These are phyloP conservation scores for Pandemis corylana DNA, from an alignment of 2,888 invertebrate genomes.

Conservation along the genomic window DNA sequence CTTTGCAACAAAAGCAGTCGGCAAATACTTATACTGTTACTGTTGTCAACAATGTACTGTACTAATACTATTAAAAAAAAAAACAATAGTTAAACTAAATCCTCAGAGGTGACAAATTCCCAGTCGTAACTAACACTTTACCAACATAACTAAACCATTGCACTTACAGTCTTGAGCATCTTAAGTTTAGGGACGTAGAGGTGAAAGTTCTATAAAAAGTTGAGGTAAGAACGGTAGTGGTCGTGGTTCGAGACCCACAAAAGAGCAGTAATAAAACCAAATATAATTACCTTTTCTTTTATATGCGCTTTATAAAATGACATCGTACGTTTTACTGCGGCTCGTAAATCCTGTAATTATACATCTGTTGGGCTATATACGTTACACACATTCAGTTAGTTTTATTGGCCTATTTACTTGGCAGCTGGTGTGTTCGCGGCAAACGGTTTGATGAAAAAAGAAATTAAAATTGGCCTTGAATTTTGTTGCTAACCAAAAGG, in stretches of 20 bases:
- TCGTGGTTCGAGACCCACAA: not conserved
- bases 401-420: constrained; percentile 19
- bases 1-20: not conserved
- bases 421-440: constrained; percentile 1
- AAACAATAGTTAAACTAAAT: constrained; percentile 22
- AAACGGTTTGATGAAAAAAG: not conserved
- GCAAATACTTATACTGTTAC: constrained; percentile 15
- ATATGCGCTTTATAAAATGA: constrained; percentile 37
- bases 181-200: not conserved
- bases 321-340: constrained; percentile 22
- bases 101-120: constrained; percentile 36
- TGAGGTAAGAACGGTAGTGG: not conserved
- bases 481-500: not conserved
- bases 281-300: constrained; percentile 41
- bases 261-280: constrained; percentile 29
- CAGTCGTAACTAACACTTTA: constrained; percentile 23
- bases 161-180: not conserved
- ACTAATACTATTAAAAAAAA: constrained; percentile 23
- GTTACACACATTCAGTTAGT: constrained; percentile 9
- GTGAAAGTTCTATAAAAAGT: not conserved
- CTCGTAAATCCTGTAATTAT: constrained; percentile 33
- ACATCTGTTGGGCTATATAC: constrained; percentile 38
- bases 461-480: not conserved
- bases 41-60: constrained; percentile 10
- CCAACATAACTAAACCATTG: constrained; percentile 12